Conservation (phyloP, 2,888 invertebrate species). For the Pterobdella sp. region DNA sequence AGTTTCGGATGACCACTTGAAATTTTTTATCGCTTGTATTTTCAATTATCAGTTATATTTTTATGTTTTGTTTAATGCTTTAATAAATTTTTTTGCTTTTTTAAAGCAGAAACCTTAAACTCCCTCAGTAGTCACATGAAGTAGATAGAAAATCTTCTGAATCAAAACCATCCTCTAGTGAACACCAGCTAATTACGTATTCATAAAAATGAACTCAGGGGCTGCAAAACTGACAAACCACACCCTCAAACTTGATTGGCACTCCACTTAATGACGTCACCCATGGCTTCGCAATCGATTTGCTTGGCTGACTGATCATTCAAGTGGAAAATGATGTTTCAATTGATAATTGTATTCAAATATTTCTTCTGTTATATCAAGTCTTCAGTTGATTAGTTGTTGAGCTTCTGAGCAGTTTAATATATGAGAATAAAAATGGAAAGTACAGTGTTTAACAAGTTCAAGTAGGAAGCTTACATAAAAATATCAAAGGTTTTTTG, state of each 20-base stretch:
- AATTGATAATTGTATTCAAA: not conserved
- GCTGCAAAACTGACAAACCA: not conserved
- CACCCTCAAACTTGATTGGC: constrained; percentile 17
- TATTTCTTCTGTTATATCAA: too few relatives aligned
- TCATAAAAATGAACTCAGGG: not conserved
- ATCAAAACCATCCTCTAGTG: not conserved
- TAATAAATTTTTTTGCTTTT: too few relatives aligned
- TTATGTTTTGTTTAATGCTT: too few relatives aligned
- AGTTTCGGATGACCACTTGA: too few relatives aligned
- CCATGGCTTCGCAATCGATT: constrained; percentile 6
- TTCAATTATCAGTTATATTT: too few relatives aligned
- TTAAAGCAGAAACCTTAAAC: too few relatives aligned
- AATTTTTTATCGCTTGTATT: too few relatives aligned
- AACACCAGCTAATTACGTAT: not conserved
- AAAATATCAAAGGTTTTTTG: not conserved
- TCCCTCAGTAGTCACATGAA: too few relatives aligned
- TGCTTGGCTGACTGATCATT: not conserved
- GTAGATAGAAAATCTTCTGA: not conserved
- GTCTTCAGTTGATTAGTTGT: too few relatives aligned
- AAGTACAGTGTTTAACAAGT: too few relatives aligned
- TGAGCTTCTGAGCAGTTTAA: not conserved
- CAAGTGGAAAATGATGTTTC: constrained; percentile 7
- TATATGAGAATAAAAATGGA: not conserved
- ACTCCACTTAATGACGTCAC: constrained; percentile 21
- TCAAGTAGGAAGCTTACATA: not conserved